These are phyloP conservation scores for Philopotamus ludificatus DNA, from an alignment of 1,140 invertebrate species.

Conservation along the genomic window DNA sequence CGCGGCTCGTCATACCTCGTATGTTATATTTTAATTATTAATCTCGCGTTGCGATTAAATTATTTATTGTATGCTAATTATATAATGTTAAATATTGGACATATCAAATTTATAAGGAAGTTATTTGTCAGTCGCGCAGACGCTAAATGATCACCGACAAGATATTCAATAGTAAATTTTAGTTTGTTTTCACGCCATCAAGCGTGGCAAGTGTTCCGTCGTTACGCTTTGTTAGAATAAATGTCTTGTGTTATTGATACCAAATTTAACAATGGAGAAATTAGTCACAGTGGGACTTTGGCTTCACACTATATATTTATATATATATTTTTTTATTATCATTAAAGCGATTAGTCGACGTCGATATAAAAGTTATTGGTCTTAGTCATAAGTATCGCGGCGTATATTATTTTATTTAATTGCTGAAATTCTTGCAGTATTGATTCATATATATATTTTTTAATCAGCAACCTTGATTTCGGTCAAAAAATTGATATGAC, in stretches of 20 bases:
- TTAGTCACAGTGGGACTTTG: conserved; percentile 23
- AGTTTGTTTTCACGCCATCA: conserved; percentile 13
- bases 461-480: no score
- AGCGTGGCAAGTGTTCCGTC: conserved; percentile 10
- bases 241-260: conserved; percentile 4
- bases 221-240: conserved; percentile 5
- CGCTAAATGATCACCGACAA: background rate
- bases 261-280: conserved; percentile 21
- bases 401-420: no score
- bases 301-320: background rate
- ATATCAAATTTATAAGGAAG: no score
- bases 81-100: no score
- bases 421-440: no score
- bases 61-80: no score
- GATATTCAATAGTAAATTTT: conserved; percentile 10
- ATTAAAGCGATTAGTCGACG: conserved; percentile 17
- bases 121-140: background rate
- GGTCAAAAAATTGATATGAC: no score
- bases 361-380: conserved; percentile 28
- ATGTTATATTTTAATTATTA: no score
- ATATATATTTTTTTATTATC: conserved; percentile 11
- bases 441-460: no score
- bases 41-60: no score
- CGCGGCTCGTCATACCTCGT: no score
- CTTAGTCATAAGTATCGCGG: conserved; percentile 5